Evolutionary conservation across 2,888 invertebrate species (phyloP).

Genomic region (Leptinotarsa rubiginosa): DNA sequence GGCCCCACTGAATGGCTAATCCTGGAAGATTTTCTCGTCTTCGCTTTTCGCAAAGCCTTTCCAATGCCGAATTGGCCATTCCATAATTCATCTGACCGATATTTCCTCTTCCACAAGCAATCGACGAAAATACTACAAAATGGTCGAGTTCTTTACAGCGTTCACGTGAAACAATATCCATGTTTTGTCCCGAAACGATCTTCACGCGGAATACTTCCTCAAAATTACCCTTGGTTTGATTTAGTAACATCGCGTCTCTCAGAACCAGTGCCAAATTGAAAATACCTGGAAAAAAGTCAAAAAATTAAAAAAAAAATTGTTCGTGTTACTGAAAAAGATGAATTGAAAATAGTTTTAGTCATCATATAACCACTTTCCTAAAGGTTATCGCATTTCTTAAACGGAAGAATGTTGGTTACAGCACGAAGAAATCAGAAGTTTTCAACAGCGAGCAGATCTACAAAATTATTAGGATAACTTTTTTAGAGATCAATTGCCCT

Average conservation of each 20-base stretch:
- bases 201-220: constrained; percentile 71
- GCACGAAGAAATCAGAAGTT: too few species aligned
- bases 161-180: constrained; percentile 69
- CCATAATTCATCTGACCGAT: constrained; percentile 54
- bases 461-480: too few species aligned
- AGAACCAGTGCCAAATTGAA: constrained; percentile 66
- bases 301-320: too few species aligned
- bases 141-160: constrained; percentile 63
- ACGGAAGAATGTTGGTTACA: too few species aligned
- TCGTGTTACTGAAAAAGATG: too few species aligned
- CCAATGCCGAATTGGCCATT: constrained; percentile 54
- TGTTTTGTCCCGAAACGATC: constrained; percentile 70
- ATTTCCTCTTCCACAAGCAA: constrained; percentile 52
- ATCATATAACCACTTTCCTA: too few species aligned
- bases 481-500: too few species aligned
- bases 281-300: constrained; percentile 36
- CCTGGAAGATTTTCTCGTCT: constrained; percentile 50
- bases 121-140: constrained; percentile 54
- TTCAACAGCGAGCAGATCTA: too few species aligned
- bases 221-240: constrained; percentile 69
- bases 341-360: too few species aligned
- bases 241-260: constrained; percentile 69
- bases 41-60: constrained; percentile 52
- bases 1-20: constrained; percentile 54
- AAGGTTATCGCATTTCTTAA: too few species aligned